A percentile compares a stretch with the other conserved stretches of the same genome.
phyloP scores from a whole-genome alignment of 2,113 vertebrate species.

The Macquaria australasica region DNA sequence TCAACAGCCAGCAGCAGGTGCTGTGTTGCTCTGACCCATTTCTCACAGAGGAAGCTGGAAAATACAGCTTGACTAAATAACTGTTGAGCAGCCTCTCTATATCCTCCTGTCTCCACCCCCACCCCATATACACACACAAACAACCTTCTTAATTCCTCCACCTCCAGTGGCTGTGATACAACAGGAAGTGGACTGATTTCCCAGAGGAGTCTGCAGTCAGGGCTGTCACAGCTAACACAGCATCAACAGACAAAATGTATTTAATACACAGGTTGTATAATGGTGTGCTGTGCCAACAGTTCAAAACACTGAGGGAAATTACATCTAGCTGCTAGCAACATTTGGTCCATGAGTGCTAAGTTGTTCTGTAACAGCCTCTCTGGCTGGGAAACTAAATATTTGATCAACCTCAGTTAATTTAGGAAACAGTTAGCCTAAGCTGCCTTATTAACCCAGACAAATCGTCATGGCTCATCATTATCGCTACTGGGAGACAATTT shows the following conservation, averaged over 20 bases:
- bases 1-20: slow-evolving; percentile 51
- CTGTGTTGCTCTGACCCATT: slow-evolving; percentile 62
- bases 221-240: slow-evolving; percentile 59
- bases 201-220: slow-evolving; percentile 74
- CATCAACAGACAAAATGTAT: slow-evolving; percentile 60
- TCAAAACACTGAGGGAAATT: slow-evolving; percentile 47
- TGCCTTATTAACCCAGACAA: background rate
- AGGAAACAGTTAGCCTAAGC: slow-evolving; percentile 23
- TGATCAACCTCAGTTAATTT: slow-evolving; percentile 54
- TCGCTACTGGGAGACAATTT: background rate
- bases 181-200: slow-evolving; percentile 78
- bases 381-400: slow-evolving; percentile 58
- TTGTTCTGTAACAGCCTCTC: slow-evolving; percentile 18
- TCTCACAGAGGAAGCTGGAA: slow-evolving; percentile 57
- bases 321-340: slow-evolving; percentile 20
- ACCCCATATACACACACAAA: slow-evolving; percentile 14
- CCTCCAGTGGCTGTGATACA: slow-evolving; percentile 60
- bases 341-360: slow-evolving; percentile 19
- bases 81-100: slow-evolving; percentile 50
- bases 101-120: slow-evolving; percentile 21
- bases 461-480: background rate
- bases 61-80: slow-evolving; percentile 65
- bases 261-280: slow-evolving; percentile 53
- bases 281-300: slow-evolving; percentile 29
- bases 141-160: slow-evolving; percentile 54